Evolutionary conservation across 2,888 invertebrate species (phyloP).

Genomic region (Nomada fabriciana): DNA sequence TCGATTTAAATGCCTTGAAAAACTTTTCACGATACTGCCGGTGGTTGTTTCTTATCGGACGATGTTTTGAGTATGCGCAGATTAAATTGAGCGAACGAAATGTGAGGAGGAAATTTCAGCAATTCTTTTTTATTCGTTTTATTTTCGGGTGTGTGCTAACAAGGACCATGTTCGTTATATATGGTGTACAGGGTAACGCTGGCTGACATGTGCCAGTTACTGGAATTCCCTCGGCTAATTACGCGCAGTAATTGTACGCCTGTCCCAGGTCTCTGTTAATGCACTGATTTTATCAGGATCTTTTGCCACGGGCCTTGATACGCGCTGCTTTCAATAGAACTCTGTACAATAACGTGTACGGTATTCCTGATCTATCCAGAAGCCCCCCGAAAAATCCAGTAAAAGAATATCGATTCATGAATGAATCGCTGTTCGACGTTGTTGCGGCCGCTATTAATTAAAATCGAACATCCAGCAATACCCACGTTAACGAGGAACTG

Average conservation of each 20-base stretch:
- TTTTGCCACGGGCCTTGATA: conserved; percentile 18
- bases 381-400: conserved; percentile 10
- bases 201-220: background rate
- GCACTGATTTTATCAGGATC: conserved; percentile 16
- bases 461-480: background rate
- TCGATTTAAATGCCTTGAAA: no score
- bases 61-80: no score
- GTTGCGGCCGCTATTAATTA: conserved; percentile 2
- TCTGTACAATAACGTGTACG: background rate
- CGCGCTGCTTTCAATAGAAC: conserved; percentile 8
- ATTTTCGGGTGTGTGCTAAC: no score
- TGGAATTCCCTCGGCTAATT: conserved; percentile 73
- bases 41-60: no score
- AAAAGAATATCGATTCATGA: background rate
- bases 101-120: no score
- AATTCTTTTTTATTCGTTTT: no score
- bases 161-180: no score
- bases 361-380: no score
- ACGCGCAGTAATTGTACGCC: conserved; percentile 63
- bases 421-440: background rate
- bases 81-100: no score
- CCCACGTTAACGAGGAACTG: background rate
- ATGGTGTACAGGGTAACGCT: background rate
- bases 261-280: conserved; percentile 6
- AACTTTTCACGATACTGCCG: no score